Conservation (phyloP, 2,888 invertebrate species). For the Xanthia icteritia region DNA sequence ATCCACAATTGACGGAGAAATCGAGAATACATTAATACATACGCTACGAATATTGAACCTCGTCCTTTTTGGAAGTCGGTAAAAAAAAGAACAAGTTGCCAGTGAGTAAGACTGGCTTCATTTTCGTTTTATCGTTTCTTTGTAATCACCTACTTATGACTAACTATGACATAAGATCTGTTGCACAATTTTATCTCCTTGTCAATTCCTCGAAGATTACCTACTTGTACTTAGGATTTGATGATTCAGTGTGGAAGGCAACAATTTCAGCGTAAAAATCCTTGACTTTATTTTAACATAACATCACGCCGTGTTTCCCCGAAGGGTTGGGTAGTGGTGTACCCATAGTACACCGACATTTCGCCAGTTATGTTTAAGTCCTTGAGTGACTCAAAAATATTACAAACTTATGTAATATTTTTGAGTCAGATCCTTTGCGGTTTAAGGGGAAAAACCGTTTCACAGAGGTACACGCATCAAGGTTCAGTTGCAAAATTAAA, state of each 20-base stretch:
- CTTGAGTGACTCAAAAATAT: too few relatives aligned
- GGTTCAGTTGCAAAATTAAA: slow-evolving; percentile 1
- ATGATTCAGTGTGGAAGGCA: slow-evolving; percentile 24
- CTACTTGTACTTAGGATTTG: background rate
- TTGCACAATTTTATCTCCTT: background rate
- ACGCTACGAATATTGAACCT: too few relatives aligned
- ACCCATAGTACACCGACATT: too few relatives aligned
- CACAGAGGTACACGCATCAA: slow-evolving; percentile 14
- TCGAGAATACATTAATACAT: too few relatives aligned
- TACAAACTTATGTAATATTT: slow-evolving; percentile 12
- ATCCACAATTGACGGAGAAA: too few relatives aligned
- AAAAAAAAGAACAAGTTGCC: too few relatives aligned
- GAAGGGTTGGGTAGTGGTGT: too few relatives aligned
- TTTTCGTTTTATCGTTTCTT: too few relatives aligned
- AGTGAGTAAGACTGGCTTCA: too few relatives aligned
- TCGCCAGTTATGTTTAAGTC: too few relatives aligned
- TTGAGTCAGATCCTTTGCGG: slow-evolving; percentile 29
- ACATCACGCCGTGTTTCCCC: too few relatives aligned
- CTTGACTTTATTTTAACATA: background rate
- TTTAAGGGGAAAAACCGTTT: slow-evolving; percentile 9
- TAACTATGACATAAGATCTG: background rate
- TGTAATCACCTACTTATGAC: background rate
- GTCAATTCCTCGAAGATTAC: slow-evolving; percentile 14
- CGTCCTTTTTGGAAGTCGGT: too few relatives aligned
- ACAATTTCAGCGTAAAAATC: background rate